These are phyloP conservation scores for Gobio occitaniae DNA, from an alignment of 2,797 vertebrate genomes.

Conservation along the genomic window DNA sequence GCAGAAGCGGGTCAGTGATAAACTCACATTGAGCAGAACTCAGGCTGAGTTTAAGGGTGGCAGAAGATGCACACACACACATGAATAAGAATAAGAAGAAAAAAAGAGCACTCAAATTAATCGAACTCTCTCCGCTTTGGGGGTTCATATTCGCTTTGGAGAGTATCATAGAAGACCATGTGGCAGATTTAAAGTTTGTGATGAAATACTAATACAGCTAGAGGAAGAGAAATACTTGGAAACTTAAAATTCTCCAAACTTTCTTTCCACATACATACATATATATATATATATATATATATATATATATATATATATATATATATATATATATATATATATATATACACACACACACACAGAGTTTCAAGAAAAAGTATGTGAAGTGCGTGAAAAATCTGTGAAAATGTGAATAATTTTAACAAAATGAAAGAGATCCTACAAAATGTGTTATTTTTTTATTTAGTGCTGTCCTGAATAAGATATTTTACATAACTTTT, in stretches of 20 bases:
- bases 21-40: neutral
- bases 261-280: too few relatives aligned
- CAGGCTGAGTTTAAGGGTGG: neutral
- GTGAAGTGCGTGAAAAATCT: too few relatives aligned
- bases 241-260: neutral
- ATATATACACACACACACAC: too few relatives aligned
- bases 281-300: too few relatives aligned
- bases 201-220: conserved; percentile 37
- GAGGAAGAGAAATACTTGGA: neutral
- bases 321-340: too few relatives aligned
- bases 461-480: too few relatives aligned
- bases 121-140: neutral
- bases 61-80: neutral
- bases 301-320: too few relatives aligned
- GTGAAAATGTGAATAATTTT: too few relatives aligned
- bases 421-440: too few relatives aligned
- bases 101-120: neutral
- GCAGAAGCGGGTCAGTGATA: conserved; percentile 35
- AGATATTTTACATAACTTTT: too few relatives aligned
- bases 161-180: conserved; percentile 20
- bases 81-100: neutral
- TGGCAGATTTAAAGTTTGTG: conserved; percentile 27
- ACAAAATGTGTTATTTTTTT: too few relatives aligned
- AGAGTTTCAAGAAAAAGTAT: too few relatives aligned
- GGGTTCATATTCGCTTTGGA: neutral